Evolutionary conservation across 2,888 invertebrate species (phyloP), one percentile per base, ranked within the genome.

Genomic region (Dicyrtoma fusca): DNA sequence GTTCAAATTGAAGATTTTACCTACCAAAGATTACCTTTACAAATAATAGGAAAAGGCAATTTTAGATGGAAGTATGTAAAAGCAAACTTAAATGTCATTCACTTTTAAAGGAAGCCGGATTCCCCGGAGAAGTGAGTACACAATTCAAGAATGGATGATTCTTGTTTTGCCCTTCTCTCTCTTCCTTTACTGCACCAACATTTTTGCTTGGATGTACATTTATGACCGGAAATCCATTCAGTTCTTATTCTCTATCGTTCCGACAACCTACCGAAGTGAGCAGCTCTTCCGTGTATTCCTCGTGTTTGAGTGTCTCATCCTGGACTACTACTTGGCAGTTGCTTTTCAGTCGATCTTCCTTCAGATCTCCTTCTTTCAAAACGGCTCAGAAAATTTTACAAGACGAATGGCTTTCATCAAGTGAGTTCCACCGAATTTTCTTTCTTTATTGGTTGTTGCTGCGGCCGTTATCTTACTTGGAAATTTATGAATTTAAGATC

Each of bases 331-430:
- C 23, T 47, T 64, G 6, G 47, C 64, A 10, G 23, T 23, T 11
- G 44, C 23, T 1, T 64, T 64, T 45, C 64, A 64, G 23, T 64
- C 64, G 5, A 64, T 64, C 13, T 64, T 64, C 64, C 21, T 44
- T 2, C 64, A 64, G 47, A 47, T 64, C 10, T 64, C 64, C 19
- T 64, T 64, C 25, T 64, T 64, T 25, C 45, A 64, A 23, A 64
- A 64, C 21, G 47, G 64, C 8, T 17, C 49, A 2, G 45, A 49
- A 25, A 45, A 64, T 10, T 64, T 64, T 23, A 64, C 19, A 19
- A 23, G 6, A 21, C 2, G 64, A 25, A 25, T 64, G 11, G 44
- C 17, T 23, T 17, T 47, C 23, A 64, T 64, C 14, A 44, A 21
- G 64, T 64, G 21, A 64, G 42, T 34, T 17, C 10, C 11, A 57